Evolutionary conservation across 2,888 invertebrate species (phyloP), one percentile per base, ranked within the genome.

Genomic region (Lucinisca nassula): DNA sequence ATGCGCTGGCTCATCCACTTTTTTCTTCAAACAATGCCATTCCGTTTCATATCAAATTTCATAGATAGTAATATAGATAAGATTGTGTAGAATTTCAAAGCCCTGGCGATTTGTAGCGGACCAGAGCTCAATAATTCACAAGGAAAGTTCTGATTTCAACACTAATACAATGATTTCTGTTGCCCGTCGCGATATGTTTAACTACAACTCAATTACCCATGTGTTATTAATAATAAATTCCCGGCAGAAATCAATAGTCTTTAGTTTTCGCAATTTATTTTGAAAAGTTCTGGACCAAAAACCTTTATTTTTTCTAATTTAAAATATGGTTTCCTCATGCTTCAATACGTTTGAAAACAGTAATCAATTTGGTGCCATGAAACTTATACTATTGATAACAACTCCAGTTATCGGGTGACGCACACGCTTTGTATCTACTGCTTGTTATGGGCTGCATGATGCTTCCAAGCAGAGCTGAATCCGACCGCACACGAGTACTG

Each of bases 201-300:
- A 35, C 21, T 40, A 72, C 40, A 35, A 24, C 72, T 21, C 37
- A 72, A 72, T 72, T 72, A 35, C 14, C 37, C 17, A 35, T 40
- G 72, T 72, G 72, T 72, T 72, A n/a, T 40, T 72, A 2, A 38
- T 72, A 17, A 72, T 72, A 37, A 72, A 72, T 72, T 72, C 72
- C 27, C 6, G 37, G 35, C 2, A 72, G n/a, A 35, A 38, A 72
- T 72, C 40, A n/a, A 72, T 72, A n/a, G 4, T 27, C 72, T 38
- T 72, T 72, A 35, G 35, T 72, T 72, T 40, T 24, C 72, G 35
- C 24, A 35, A n/a, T 72, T 72, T 72, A 72, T 72, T 72, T 40
- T 38, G 6, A 35, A n/a, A 32, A 72, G 2, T 72, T 72, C 72
- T 37, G 27, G 58, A 58, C 58, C 58, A 58, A 4, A 27, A n/a